Conservation (phyloP, 2,888 invertebrate species). For the Geotrupes spiniger region DNA sequence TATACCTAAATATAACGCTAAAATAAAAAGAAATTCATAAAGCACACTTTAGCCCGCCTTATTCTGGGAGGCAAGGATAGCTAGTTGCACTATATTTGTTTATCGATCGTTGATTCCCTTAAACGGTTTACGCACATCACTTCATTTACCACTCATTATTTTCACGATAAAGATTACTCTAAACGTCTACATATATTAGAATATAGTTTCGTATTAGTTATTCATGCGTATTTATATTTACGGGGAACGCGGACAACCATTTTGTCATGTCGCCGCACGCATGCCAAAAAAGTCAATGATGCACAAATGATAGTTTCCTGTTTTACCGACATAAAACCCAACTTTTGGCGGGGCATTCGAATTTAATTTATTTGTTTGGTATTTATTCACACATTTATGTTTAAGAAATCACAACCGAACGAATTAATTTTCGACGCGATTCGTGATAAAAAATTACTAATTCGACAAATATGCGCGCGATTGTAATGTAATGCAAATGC, state of each 20-base stretch:
- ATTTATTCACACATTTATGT: no score
- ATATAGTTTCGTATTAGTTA: slow-evolving; percentile 3
- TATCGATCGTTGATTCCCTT: slow-evolving; percentile 15
- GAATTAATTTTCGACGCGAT: no score
- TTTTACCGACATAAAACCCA: slow-evolving; percentile 9
- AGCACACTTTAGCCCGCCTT: slow-evolving; percentile 13
- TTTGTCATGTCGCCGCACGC: slow-evolving; percentile 21
- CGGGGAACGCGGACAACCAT: slow-evolving; percentile 19
- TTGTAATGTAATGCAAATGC: background rate
- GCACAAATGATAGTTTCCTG: slow-evolving; percentile 12
- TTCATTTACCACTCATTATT: slow-evolving; percentile 5
- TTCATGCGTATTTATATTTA: slow-evolving; percentile 2
- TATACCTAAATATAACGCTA: no score
- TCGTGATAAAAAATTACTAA: no score
- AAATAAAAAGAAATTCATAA: no score
- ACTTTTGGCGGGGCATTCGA: slow-evolving; percentile 4
- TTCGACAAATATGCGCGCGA: background rate
- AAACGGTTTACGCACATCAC: slow-evolving; percentile 16
- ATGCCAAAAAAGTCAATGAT: slow-evolving; percentile 23
- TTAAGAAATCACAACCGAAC: no score
- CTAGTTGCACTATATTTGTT: slow-evolving; percentile 9
- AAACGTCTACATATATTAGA: background rate
- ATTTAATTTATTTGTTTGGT: background rate
- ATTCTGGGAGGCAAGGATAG: slow-evolving; percentile 10
- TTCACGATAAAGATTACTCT: slow-evolving; percentile 3